Percentiles rank a stretch among this genome's conserved stretches.
Evolutionary conservation across 2,113 vertebrate species (phyloP).

Genomic region (Tetrao urogallus): DNA sequence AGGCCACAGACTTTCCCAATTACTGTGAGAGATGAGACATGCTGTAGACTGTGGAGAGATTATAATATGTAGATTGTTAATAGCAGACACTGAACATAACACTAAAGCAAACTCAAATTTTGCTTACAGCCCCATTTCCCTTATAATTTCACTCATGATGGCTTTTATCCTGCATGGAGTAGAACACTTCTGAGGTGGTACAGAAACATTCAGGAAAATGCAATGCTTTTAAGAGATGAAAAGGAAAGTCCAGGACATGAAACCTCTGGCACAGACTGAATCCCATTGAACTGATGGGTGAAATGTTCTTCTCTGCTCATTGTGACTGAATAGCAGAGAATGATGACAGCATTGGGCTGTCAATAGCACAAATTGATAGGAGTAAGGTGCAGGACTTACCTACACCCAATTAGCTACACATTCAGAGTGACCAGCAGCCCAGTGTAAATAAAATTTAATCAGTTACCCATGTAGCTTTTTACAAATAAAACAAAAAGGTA

Average conservation of each 20-base stretch:
- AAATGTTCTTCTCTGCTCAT: background rate
- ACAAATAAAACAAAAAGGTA: background rate
- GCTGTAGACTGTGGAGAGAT: background rate
- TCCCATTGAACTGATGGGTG: background rate
- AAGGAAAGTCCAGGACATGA: background rate
- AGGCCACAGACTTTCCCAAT: background rate
- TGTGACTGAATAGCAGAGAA: background rate
- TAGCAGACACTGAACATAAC: background rate
- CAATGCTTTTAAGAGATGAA: background rate
- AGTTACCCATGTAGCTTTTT: background rate
- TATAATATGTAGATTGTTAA: background rate
- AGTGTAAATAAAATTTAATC: background rate
- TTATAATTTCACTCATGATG: background rate
- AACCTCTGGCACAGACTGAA: background rate
- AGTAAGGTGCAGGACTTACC: background rate
- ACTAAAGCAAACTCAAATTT: background rate
- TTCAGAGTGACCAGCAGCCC: background rate
- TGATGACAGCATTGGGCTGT: background rate
- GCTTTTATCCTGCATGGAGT: background rate
- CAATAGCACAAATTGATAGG: background rate
- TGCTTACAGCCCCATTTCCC: background rate
- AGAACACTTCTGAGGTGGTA: background rate
- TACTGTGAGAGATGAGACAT: fast-evolving
- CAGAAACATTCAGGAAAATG: background rate
- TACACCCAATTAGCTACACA: background rate